phyloP scores from a whole-genome alignment of 2,113 vertebrate genomes.

The Dendrocopos noguchii region DNA sequence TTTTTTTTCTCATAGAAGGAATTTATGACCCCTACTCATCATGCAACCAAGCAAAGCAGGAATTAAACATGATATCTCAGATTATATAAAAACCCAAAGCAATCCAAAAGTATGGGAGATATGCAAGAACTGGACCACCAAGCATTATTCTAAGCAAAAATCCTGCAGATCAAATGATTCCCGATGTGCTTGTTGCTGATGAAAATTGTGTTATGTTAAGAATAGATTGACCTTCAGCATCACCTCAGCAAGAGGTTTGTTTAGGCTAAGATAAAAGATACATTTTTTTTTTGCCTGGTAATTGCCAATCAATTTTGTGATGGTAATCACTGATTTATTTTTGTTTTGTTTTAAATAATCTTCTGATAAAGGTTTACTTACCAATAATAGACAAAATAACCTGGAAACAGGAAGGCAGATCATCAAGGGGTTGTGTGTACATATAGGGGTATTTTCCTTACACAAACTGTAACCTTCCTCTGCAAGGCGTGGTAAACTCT shows the following conservation, averaged over 20 bases:
- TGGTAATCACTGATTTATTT: background rate
- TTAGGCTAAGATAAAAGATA: background rate
- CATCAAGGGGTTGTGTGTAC: background rate
- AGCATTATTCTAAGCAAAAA: background rate
- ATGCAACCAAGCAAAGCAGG: background rate
- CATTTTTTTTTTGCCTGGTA: background rate
- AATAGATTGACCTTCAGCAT: background rate
- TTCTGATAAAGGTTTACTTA: background rate
- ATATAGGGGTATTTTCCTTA: background rate
- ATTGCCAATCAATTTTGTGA: background rate
- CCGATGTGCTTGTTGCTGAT: background rate
- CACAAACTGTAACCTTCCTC: background rate
- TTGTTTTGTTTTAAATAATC: background rate
- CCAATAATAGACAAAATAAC: background rate
- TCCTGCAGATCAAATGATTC: background rate
- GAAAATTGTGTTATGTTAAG: background rate
- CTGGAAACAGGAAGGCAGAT: background rate
- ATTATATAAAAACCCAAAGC: background rate
- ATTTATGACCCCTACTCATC: background rate
- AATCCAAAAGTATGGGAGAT: background rate
- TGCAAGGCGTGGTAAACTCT: background rate
- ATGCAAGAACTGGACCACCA: background rate
- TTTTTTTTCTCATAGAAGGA: background rate
- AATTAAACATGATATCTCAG: background rate
- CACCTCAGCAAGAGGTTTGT: background rate